Evolutionary conservation across 2,888 invertebrate genomes (phyloP).

Genomic region (Eumerus sabulonum): DNA sequence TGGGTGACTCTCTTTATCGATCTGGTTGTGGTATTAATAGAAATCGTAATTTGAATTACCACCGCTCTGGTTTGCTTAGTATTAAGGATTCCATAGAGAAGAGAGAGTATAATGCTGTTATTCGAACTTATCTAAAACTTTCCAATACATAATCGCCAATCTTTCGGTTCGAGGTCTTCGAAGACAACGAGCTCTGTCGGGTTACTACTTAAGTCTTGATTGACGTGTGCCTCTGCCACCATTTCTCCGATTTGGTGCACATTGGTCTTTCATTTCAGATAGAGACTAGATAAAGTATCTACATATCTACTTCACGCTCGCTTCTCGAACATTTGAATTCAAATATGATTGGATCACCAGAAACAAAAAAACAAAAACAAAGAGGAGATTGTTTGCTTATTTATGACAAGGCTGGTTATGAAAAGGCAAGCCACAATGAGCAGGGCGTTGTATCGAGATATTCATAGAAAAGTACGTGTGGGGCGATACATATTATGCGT

Average conservation of each 20-base stretch:
- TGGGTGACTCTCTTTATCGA: conserved; percentile 58
- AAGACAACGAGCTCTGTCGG: no score
- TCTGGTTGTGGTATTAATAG: conserved; percentile 18
- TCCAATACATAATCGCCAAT: no score
- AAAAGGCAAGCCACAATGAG: not conserved
- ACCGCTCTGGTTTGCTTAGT: conserved; percentile 61
- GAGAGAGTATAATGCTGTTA: no score
- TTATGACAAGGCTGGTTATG: conserved; percentile 22
- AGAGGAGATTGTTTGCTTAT: conserved; percentile 34
- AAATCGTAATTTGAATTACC: conserved; percentile 57
- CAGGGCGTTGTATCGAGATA: conserved; percentile 12
- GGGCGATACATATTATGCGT: conserved; percentile 16
- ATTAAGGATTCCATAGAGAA: conserved; percentile 63
- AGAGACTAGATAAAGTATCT: not conserved
- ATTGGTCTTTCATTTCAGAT: conserved; percentile 9
- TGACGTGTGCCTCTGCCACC: conserved; percentile 15
- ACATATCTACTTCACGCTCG: not conserved
- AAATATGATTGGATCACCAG: conserved; percentile 23
- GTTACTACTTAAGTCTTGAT: conserved; percentile 27
- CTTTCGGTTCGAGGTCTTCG: no score
- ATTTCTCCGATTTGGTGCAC: not conserved
- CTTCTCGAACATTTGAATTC: conserved; percentile 17
- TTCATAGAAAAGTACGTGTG: conserved; percentile 19
- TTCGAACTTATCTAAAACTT: no score
- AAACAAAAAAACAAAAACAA: no score